These are phyloP conservation scores for Graphium colonna DNA, from an alignment of 2,888 invertebrate genomes.

Conservation along the genomic window DNA sequence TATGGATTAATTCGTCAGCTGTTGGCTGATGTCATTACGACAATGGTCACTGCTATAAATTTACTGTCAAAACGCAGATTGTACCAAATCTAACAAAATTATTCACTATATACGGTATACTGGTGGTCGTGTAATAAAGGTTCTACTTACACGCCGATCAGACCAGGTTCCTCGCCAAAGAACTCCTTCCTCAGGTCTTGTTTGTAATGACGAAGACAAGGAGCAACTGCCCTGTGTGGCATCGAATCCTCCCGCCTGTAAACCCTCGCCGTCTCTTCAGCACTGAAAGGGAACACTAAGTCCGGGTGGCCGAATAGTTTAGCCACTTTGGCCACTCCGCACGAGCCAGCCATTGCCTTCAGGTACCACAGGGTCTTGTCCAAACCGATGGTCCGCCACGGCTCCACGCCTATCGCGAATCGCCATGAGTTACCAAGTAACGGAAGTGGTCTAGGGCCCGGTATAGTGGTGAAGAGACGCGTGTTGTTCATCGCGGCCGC, in stretches of 20 bases:
- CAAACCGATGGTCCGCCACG: conserved; percentile 77
- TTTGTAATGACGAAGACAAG: conserved; percentile 86
- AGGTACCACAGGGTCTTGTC: conserved; percentile 72
- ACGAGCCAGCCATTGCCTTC: conserved; percentile 64
- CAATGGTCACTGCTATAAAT: no score
- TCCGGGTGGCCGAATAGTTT: conserved; percentile 88
- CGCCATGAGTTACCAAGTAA: conserved; percentile 90
- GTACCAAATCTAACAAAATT: no score
- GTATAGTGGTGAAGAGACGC: conserved; percentile 83
- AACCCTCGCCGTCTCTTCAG: conserved; percentile 85
- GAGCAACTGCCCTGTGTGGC: conserved; percentile 87
- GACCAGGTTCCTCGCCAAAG: conserved; percentile 85
- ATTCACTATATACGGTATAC: no score
- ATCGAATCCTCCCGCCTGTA: conserved; percentile 85
- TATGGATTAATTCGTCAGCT: not conserved
- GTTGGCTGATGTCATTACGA: no score
- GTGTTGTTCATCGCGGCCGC: conserved; percentile 62
- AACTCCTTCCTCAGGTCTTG: conserved; percentile 84
- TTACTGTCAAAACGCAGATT: no score
- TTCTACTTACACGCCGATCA: conserved; percentile 86
- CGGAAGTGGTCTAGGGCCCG: conserved; percentile 87
- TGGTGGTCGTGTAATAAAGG: not conserved
- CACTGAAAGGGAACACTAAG: conserved; percentile 86
- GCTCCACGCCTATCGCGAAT: conserved; percentile 81
- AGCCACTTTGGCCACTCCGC: conserved; percentile 82